Percentiles rank a stretch among this genome's conserved stretches.
phyloP scores from a whole-genome alignment of 2,888 invertebrate genomes.

The Acrobasis suavella region DNA sequence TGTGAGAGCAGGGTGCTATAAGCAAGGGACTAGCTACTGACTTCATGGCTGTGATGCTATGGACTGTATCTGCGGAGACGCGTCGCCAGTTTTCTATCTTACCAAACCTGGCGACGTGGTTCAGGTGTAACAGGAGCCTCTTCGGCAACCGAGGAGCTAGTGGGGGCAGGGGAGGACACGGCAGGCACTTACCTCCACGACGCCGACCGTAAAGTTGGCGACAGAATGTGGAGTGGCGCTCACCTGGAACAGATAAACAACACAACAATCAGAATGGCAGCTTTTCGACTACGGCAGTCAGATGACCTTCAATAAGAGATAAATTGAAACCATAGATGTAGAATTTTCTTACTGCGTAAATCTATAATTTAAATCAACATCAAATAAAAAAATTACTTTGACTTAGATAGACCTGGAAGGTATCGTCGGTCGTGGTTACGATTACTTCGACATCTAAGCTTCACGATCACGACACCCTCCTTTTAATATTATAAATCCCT shows the following conservation, averaged over 20 bases:
- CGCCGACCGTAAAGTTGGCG: constrained; percentile 21
- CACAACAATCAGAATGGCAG: neutral
- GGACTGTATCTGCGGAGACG: neutral
- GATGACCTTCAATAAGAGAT: too few relatives aligned
- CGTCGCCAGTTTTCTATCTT: neutral
- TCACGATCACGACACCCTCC: too few relatives aligned
- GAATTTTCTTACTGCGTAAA: too few relatives aligned
- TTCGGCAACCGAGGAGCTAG: neutral
- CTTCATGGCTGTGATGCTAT: neutral
- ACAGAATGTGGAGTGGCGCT: constrained; percentile 21
- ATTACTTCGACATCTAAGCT: too few relatives aligned
- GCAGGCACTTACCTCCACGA: constrained; percentile 19
- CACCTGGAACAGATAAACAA: constrained; percentile 9
- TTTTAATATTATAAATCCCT: too few relatives aligned
- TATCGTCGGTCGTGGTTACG: too few relatives aligned
- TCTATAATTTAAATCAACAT: too few relatives aligned
- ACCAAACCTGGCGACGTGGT: neutral
- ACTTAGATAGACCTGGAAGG: too few relatives aligned
- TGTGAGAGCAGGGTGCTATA: neutral
- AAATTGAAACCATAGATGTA: too few relatives aligned
- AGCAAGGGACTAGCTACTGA: neutral
- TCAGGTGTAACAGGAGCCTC: neutral
- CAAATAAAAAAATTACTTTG: too few relatives aligned
- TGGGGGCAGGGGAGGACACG: neutral
- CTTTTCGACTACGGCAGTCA: too few relatives aligned